Conservation (phyloP, 2,888 invertebrate species). For the Lepas anatifera region DNA sequence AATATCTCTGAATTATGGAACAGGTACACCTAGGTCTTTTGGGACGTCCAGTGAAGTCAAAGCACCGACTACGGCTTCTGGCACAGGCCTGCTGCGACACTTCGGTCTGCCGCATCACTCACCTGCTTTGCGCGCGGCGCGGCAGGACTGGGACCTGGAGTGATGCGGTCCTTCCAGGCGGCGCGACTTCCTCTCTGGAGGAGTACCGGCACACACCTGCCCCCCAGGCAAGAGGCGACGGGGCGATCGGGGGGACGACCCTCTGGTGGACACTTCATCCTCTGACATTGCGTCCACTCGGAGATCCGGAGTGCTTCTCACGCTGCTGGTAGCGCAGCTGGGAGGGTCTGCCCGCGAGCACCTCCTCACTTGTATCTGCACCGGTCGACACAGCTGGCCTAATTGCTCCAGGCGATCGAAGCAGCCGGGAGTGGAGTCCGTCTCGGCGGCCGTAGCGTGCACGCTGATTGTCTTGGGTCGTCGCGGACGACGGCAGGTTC, state of each 20-base stretch:
- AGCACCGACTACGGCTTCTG: too few relatives aligned
- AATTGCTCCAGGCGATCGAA: too few relatives aligned
- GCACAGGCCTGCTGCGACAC: too few relatives aligned
- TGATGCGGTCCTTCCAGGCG: neutral
- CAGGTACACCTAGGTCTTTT: too few relatives aligned
- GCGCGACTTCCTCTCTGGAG: neutral
- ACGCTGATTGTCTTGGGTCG: neutral
- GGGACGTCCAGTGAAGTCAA: too few relatives aligned
- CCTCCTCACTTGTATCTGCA: neutral
- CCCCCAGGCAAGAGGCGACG: neutral
- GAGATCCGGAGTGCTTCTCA: neutral
- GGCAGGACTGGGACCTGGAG: neutral
- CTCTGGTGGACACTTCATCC: neutral
- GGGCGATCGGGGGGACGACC: neutral
- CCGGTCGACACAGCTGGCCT: too few relatives aligned
- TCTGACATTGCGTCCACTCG: neutral
- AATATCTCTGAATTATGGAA: too few relatives aligned
- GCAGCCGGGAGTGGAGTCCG: too few relatives aligned
- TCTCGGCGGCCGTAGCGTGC: neutral
- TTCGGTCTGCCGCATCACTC: too few relatives aligned
- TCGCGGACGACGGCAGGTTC: neutral
- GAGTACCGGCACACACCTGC: neutral
- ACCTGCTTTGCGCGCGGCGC: neutral
- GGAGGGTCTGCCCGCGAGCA: neutral
- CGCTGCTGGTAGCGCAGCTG: neutral